Evolutionary conservation across 1,140 invertebrate genomes (phyloP).

Genomic region (Triops longicaudatus): DNA sequence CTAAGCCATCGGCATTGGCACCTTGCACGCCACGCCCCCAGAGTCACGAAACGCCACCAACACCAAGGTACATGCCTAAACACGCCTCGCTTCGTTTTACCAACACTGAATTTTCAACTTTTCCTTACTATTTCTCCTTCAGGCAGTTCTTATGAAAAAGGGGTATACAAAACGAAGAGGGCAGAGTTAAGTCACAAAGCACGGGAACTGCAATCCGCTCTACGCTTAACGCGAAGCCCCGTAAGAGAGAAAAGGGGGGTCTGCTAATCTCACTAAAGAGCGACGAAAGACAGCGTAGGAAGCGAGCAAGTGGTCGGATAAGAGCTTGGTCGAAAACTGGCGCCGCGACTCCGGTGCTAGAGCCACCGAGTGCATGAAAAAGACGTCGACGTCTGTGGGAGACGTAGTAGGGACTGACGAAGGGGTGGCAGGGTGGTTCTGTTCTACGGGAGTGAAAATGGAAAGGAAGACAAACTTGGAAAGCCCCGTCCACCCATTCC

Average conservation of each 20-base stretch:
- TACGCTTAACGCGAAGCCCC: background rate
- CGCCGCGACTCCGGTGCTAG: slow-evolving; percentile 19
- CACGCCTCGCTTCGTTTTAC: background rate
- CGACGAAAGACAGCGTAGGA: background rate
- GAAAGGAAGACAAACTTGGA: background rate
- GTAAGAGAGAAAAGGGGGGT: background rate
- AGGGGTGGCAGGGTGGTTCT: background rate
- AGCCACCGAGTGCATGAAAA: slow-evolving; percentile 17
- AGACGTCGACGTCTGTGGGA: slow-evolving; percentile 16
- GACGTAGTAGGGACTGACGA: background rate
- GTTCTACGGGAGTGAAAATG: background rate
- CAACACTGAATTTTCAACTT: background rate
- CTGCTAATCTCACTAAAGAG: background rate
- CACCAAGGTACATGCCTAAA: background rate
- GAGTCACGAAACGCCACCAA: background rate
- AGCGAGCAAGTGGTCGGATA: slow-evolving; percentile 13
- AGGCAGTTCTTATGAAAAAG: no score
- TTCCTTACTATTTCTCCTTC: no score
- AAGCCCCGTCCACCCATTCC: background rate
- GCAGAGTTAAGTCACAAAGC: no score
- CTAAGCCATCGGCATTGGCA: background rate
- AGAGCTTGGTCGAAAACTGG: slow-evolving; percentile 18
- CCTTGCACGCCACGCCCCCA: background rate
- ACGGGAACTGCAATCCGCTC: background rate
- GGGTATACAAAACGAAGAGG: no score